Evolutionary conservation across 2,888 invertebrate genomes (phyloP), one percentile per base, ranked within the genome.

Genomic region (Mythimna vitellina): DNA sequence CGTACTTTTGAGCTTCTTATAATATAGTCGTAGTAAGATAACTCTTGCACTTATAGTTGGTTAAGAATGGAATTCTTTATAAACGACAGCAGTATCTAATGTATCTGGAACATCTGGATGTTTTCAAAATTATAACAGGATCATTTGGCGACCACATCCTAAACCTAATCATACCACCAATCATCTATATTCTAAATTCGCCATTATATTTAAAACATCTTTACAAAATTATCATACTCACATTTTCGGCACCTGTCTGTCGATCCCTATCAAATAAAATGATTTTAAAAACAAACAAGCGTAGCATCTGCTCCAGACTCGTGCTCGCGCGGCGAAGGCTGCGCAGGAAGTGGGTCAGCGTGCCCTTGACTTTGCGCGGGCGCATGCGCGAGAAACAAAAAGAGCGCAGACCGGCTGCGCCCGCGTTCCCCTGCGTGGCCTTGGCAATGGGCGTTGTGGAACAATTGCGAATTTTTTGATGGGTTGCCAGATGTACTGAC

Each of bases 341-440:
- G 86, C 89, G 82, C 89, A 87, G 91, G 91, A 92, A 93, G 91
- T 93, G 93, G 92, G 93, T 92, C 92, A 91, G 88, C 84, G 90
- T 90, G 94, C 90, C 94, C 94, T 94, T 95, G 94, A 89, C 91
- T 80, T 56, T 89, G 86, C 82, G 76, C 80, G 69, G 81, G 80
- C 84, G 82, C 80, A 83, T 81, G 75, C 77, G 74, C 76, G 66
- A 67, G 66, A 74, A 80, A 84, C 84, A 86, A 85, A 86, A 80
- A 81, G 82, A 77, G 46, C 76, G 67, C 80, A 77, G 80, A 80
- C 86, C 84, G 83, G 84, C 81, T 87, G 89, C 89, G 89, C 86
- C 78, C 82, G 89, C 89, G 87, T 84, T 85, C 78, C 84, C 86
- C 81, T 79, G 76, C 73, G 80, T 84, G 90, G 86, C 89, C 91